These are phyloP conservation scores for Dimorphilus gyrociliatus DNA, from an alignment of 2,888 invertebrate genomes.

Conservation along the genomic window DNA sequence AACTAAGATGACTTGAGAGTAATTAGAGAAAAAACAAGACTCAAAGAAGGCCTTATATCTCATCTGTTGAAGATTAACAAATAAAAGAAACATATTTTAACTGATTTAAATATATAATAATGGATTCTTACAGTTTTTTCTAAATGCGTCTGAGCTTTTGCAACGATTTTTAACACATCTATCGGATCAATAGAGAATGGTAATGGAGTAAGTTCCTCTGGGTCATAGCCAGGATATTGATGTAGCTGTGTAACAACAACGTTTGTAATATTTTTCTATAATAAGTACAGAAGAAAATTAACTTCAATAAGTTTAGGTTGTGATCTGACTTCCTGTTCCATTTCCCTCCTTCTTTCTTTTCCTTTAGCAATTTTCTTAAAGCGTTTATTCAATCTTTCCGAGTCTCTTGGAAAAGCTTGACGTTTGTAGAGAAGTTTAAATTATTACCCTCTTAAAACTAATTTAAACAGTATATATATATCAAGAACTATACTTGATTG, in stretches of 20 bases:
- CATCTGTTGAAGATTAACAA: neutral
- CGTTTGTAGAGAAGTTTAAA: too few relatives aligned
- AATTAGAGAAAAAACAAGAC: neutral
- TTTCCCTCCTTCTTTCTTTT: neutral
- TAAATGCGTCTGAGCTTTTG: slow-evolving; percentile 17
- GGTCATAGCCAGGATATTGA: slow-evolving; percentile 30
- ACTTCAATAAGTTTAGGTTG: too few relatives aligned
- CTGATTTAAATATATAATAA: too few relatives aligned
- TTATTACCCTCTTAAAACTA: too few relatives aligned
- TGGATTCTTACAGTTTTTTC: slow-evolving; percentile 9
- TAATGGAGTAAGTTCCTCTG: slow-evolving; percentile 22
- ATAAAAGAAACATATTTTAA: neutral
- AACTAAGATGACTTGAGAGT: too few relatives aligned
- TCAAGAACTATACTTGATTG: slow-evolving; percentile 19
- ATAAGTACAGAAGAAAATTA: too few relatives aligned
- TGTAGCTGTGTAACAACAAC: slow-evolving; percentile 18
- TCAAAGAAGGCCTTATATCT: neutral
- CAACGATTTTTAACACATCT: slow-evolving; percentile 23
- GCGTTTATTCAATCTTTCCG: too few relatives aligned
- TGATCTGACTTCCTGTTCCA: too few relatives aligned
- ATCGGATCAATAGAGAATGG: slow-evolving; percentile 20
- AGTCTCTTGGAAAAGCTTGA: too few relatives aligned
- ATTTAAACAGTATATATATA: too few relatives aligned
- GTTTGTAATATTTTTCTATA: neutral
- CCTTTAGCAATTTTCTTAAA: neutral